A percentile compares a stretch with the other conserved stretches of the same genome.
phyloP scores from a whole-genome alignment of 2,797 vertebrate genomes.

The Chiroxiphia lanceolata region DNA sequence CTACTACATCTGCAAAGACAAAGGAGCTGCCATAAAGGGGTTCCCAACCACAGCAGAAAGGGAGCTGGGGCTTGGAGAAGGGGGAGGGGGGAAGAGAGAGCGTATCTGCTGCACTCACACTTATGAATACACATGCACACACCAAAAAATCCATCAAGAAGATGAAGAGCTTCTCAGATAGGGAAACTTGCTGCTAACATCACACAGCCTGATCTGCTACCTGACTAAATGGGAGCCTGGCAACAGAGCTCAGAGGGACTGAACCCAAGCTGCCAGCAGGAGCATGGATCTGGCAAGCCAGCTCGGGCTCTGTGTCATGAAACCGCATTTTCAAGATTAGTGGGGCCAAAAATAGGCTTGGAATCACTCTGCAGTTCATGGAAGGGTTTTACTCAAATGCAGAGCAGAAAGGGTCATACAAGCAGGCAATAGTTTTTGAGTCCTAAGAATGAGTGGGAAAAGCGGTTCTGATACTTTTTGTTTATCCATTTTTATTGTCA shows the following conservation, averaged over 20 bases:
- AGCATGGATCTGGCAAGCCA: not conserved
- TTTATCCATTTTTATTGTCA: not conserved
- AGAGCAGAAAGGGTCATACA: not conserved
- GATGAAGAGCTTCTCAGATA: not conserved
- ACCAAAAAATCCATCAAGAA: not conserved
- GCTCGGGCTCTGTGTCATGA: not conserved
- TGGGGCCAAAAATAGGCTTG: constrained; percentile 25
- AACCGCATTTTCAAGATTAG: not conserved
- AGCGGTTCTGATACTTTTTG: not conserved
- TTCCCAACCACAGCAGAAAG: not conserved
- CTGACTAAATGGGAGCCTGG: not conserved
- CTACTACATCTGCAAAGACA: constrained; percentile 48
- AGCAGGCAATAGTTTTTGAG: not conserved
- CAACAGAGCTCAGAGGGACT: not conserved
- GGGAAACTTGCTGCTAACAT: not conserved
- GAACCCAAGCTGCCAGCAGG: not conserved
- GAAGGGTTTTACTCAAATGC: not conserved
- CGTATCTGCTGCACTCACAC: not conserved
- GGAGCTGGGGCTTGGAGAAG: not conserved
- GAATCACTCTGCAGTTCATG: not conserved
- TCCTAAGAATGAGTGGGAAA: not conserved
- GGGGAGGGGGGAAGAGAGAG: not conserved
- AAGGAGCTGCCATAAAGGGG: constrained; percentile 50
- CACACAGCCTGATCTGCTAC: not conserved
- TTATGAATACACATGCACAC: not conserved